A percentile compares a stretch with the other conserved stretches of the same genome.
Evolutionary conservation across 2,888 invertebrate genomes (phyloP).

Genomic region (Anthrax anthrax): DNA sequence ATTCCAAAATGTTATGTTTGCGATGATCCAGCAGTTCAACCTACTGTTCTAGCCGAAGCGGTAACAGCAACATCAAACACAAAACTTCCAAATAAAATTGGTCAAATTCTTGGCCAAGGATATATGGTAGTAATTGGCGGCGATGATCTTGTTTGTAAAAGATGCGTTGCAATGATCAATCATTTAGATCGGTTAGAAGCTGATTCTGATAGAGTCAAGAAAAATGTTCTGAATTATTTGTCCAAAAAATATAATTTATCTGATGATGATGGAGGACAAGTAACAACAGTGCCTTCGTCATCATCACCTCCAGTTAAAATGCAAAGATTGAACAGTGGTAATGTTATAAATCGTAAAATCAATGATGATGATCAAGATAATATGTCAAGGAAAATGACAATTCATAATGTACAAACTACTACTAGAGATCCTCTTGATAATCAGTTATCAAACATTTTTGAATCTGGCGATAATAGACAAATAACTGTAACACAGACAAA

Average conservation of each 20-base stretch:
- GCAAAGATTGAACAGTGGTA: constrained; percentile 28
- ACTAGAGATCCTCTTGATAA: constrained; percentile 15
- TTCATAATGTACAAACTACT: constrained; percentile 9
- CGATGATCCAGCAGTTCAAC: constrained; percentile 28
- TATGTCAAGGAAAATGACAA: constrained; percentile 18
- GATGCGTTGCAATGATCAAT: constrained; percentile 35
- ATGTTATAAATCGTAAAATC: constrained; percentile 16
- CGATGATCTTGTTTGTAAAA: constrained; percentile 35
- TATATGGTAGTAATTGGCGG: constrained; percentile 36
- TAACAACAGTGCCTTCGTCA: constrained; percentile 12
- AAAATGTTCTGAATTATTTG: constrained; percentile 29
- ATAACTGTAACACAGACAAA: constrained; percentile 21
- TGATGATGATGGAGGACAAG: constrained; percentile 20
- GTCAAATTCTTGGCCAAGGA: constrained; percentile 36
- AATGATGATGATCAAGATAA: constrained; percentile 12
- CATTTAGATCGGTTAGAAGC: constrained; percentile 36
- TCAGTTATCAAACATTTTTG: constrained; percentile 18
- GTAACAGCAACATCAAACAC: constrained; percentile 33
- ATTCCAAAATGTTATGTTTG: constrained; percentile 31
- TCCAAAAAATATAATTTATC: constrained; percentile 34
- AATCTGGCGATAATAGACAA: not conserved
- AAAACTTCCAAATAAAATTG: constrained; percentile 37
- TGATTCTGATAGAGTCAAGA: constrained; percentile 33
- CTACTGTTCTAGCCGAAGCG: constrained; percentile 28
- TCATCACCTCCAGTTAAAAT: constrained; percentile 30